phyloP scores from a whole-genome alignment of 2,888 invertebrate genomes.

The Gerris lacustris region DNA sequence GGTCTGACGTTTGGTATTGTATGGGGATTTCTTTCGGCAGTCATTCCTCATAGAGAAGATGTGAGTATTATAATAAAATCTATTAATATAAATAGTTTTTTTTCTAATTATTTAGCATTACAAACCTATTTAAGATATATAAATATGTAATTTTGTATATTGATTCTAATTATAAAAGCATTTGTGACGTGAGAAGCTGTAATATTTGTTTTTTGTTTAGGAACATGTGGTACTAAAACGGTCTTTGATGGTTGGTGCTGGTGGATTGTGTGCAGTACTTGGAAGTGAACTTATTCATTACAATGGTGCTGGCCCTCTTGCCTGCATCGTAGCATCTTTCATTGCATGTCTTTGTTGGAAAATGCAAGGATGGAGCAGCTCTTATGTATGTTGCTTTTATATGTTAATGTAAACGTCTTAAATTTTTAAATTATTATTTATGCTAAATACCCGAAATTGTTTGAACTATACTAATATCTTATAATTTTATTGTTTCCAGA shows the following conservation, averaged over 20 bases:
- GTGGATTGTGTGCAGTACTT: conserved; percentile 52
- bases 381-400: conserved; percentile 24
- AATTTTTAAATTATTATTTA: not conserved
- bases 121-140: no score
- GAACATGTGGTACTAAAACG: conserved; percentile 29
- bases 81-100: not conserved
- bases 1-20: conserved; percentile 49
- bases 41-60: conserved; percentile 46
- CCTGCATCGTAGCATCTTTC: conserved; percentile 45
- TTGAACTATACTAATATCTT: not conserved
- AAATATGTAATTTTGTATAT: no score
- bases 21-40: conserved; percentile 48
- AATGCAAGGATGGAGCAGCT: conserved; percentile 30
- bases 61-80: conserved; percentile 33
- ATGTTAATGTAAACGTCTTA: not conserved
- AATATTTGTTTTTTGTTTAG: conserved; percentile 22
- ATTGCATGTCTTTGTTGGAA: conserved; percentile 46
- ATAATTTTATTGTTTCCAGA: conserved; percentile 35
- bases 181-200: no score
- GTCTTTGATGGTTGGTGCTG: conserved; percentile 43
- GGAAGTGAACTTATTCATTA: conserved; percentile 49
- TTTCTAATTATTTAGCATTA: no score
- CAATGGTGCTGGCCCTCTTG: conserved; percentile 53
- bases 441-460: not conserved
- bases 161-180: no score